Base-by-base conservation (phyloP, 2,113 vertebrate species). In the Terrapene triunguis region DNA sequence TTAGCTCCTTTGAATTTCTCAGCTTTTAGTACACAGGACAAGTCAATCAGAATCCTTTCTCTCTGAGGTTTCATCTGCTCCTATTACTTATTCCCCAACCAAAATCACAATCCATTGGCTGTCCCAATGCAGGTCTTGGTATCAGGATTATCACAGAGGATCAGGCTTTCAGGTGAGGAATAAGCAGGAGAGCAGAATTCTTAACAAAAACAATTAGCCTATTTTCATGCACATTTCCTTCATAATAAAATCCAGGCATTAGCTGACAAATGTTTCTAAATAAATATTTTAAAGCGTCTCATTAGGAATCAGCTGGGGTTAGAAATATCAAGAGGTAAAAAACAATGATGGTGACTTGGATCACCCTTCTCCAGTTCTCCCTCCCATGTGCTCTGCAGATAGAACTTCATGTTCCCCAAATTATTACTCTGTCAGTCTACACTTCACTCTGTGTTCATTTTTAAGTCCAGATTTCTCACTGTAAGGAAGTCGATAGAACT, bases 401-500 rank as follows among this genome's bases (percentile, higher is more conserved):
- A 16, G 38, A 42, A 38, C 12, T 53, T 54, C n/a, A 10, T 29
- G 8, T 27, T 27, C 51, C 51, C 51, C 80, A 55, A 38, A 38
- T 55, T 54, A 24, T 81, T 24, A n/a, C 80, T 54, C 53, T 38
- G 10, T n/a, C 53, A 81, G 53, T 24, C 22, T n/a, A 16, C 51
- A 10, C n/a, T 53, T 35, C 21, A 48, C 51, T n/a, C 51, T 51
- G 25, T 22, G 14, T 47, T 53, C 32, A 22, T 35, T 35, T 82
- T 42, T 57, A 83, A 29, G 13, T 51, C n/a, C 38, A 17, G 29
- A 38, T 48, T 14, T 44, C 97, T 98, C 94, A 98, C 98, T 90
- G 92, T 94, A 90, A 98, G 96, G 85, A 98, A 98, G 54, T 92
- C 44, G 32, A 95, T 96, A 72, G 96, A 85, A 57, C 94, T 95